Conservation (phyloP, 2,797 vertebrate genomes). For the Melanotaenia nigrans region DNA sequence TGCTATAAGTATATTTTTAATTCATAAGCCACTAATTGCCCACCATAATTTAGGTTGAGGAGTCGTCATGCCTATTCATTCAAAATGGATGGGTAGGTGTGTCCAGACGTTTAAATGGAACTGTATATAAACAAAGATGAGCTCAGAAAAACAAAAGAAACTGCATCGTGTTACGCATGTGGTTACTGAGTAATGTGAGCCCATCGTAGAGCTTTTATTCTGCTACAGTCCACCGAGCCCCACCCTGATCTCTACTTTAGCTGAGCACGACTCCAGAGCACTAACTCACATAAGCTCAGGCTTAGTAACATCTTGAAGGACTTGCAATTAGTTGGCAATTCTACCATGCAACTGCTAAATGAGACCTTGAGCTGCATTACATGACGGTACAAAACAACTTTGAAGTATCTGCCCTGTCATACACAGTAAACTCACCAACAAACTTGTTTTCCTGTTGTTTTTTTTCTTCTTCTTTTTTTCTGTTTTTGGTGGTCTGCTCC, state of each 20-base stretch:
- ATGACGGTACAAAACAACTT: constrained; percentile 25
- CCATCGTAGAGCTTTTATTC: constrained; percentile 22
- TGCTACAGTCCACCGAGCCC: constrained; percentile 15
- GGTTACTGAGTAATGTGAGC: constrained; percentile 39
- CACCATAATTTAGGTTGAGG: neutral
- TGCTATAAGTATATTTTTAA: no score
- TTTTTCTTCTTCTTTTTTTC: no score
- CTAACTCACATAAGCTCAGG: constrained; percentile 24
- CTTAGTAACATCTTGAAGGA: constrained; percentile 33
- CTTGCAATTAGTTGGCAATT: constrained; percentile 41
- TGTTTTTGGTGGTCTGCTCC: neutral
- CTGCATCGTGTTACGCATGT: constrained; percentile 5
- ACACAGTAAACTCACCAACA: constrained; percentile 30
- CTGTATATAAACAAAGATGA: constrained; percentile 13
- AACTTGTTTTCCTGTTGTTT: neutral
- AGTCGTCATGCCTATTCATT: neutral
- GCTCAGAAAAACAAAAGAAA: constrained; percentile 10
- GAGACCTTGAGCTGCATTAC: constrained; percentile 20
- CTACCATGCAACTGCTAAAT: constrained; percentile 39
- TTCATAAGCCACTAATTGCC: neutral
- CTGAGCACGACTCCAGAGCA: constrained; percentile 9
- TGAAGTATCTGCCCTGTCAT: constrained; percentile 36
- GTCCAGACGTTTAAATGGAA: neutral
- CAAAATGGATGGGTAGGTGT: constrained; percentile 10
- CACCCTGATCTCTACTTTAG: constrained; percentile 43